phyloP scores from a whole-genome alignment of 2,113 vertebrate genomes.

The Oophaga pumilio region DNA sequence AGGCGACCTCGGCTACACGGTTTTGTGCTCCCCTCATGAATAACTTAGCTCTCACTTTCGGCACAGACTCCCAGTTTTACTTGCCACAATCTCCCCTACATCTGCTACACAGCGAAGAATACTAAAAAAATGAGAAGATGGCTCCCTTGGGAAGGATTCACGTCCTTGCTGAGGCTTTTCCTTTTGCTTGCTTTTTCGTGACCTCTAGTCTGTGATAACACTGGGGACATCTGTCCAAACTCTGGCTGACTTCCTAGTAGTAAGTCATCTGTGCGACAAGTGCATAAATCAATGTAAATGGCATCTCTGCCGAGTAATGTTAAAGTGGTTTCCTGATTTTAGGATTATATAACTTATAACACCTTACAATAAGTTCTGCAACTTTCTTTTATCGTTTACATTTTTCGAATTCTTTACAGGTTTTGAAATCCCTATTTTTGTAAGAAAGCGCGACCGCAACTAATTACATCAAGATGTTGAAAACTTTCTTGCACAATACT shows the following conservation, averaged over 20 bases:
- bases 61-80: background rate
- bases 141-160: conserved; percentile 1
- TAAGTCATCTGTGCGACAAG: conserved; percentile 18
- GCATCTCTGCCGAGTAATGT: background rate
- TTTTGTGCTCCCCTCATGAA: conserved; percentile 8
- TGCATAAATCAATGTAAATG: background rate
- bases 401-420: no score
- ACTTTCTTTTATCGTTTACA: no score
- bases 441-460: no score
- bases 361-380: no score
- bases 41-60: background rate
- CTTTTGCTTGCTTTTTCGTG: conserved; percentile 12
- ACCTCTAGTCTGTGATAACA: conserved; percentile 34
- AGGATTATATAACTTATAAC: no score
- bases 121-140: background rate
- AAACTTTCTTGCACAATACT: no score
- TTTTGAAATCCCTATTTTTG: no score
- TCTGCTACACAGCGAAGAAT: background rate
- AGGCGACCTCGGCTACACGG: background rate
- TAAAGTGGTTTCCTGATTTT: background rate
- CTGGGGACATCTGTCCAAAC: conserved; percentile 44
- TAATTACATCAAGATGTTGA: no score
- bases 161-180: background rate
- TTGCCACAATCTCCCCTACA: background rate
- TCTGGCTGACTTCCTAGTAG: conserved; percentile 2